Evolutionary conservation across 2,888 invertebrate genomes (phyloP).

Genomic region (Creontiades dilutus): DNA sequence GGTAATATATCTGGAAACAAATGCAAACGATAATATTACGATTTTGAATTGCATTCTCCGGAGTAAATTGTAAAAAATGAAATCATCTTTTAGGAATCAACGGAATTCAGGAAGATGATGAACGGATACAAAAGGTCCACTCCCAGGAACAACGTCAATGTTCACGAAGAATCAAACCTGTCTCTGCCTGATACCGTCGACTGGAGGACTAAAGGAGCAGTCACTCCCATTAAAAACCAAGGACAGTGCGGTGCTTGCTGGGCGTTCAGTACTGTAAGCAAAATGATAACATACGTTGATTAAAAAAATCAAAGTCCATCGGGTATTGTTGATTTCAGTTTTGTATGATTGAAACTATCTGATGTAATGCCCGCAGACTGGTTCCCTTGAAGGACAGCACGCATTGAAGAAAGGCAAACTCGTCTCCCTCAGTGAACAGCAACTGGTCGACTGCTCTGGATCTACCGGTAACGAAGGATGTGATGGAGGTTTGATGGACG

Average conservation of each 20-base stretch:
- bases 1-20: conserved; percentile 79
- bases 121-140: conserved; percentile 62
- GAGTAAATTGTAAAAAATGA: too few relatives aligned
- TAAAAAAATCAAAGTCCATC: too few relatives aligned
- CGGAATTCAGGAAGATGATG: conserved; percentile 54
- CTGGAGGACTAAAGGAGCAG: conserved; percentile 91
- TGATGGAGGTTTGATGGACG: conserved; percentile 81
- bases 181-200: conserved; percentile 81
- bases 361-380: conserved; percentile 79
- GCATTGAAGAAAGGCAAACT: conserved; percentile 80
- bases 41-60: too few relatives aligned
- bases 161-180: conserved; percentile 4
- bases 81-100: conserved; percentile 4
- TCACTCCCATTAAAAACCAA: conserved; percentile 94
- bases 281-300: not conserved
- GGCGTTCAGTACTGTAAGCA: conserved; percentile 91
- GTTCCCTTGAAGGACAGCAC: conserved; percentile 81
- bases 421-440: conserved; percentile 81
- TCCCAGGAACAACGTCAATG: not conserved
- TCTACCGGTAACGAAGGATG: conserved; percentile 81
- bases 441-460: conserved; percentile 81
- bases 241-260: conserved; percentile 88
- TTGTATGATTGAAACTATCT: too few relatives aligned
- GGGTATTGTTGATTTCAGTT: too few relatives aligned
- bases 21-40: too few relatives aligned